Conservation (phyloP, 2,113 vertebrate species). For the Etia nguti region DNA sequence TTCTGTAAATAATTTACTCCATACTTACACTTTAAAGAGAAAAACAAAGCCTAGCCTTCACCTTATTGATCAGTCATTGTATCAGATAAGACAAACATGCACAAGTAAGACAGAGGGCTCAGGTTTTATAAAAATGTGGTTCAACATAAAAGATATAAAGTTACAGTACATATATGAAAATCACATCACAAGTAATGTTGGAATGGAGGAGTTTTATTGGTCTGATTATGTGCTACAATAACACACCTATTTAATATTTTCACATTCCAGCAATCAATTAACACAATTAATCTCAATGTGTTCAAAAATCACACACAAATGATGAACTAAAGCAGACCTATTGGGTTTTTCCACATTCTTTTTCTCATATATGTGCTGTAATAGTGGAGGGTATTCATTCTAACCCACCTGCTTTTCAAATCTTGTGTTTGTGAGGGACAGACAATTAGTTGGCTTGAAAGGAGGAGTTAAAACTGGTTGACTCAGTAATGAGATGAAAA, state of each 20-base stretch:
- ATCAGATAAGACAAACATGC: neutral
- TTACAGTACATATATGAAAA: neutral
- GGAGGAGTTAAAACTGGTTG: neutral
- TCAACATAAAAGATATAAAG: neutral
- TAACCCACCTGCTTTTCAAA: neutral
- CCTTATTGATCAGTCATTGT: neutral
- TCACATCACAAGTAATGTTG: neutral
- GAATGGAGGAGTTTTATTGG: slow-evolving; percentile 17
- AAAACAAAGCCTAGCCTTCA: neutral
- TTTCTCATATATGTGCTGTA: neutral
- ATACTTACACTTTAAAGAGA: neutral
- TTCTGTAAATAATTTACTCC: slow-evolving; percentile 42
- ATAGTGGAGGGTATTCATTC: neutral
- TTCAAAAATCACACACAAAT: neutral
- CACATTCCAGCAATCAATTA: neutral
- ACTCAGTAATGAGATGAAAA: neutral
- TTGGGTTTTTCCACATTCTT: neutral
- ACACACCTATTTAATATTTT: neutral
- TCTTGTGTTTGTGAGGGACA: neutral
- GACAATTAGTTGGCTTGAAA: neutral
- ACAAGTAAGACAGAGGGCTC: neutral
- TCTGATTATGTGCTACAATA: neutral
- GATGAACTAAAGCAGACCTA: neutral
- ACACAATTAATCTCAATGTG: neutral
- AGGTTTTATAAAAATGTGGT: neutral